Base-by-base conservation (phyloP, 2,797 vertebrate species). In the Apodemus agrarius region DNA sequence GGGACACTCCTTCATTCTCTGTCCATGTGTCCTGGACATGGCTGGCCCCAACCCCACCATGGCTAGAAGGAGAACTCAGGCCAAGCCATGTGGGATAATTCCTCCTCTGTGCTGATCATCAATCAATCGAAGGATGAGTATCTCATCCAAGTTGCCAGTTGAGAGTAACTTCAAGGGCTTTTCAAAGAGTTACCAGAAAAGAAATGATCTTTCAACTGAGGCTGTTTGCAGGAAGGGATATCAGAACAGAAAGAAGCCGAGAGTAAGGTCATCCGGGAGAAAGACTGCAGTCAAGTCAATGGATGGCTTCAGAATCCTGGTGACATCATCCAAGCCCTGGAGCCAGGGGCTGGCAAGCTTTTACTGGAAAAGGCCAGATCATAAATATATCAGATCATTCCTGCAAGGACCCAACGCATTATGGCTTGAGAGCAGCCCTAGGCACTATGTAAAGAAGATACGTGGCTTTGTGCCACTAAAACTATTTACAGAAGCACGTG, bases 351-450 rank as follows among this genome's bases (percentile, higher is more conserved):
- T 79, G 80, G 54, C 54, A 74, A 85, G 72, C 34, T 2, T 81
- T 94, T 93, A 75, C 86, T 93, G 74, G 76, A 84, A 94, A 96
- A 22, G 34, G 17, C 1, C 16, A 3, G 34, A 22, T 59, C 84
- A n/a, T 79, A 95, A 97, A 92, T 89, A 90, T 67, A 46, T 63
- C 54, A 75, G 63, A 16, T 65, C 57, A 93, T 74, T 91, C 84
- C 29, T 79, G 26, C 10, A 83, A 91, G n/a, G 78, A 80, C 29
- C 83, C 59, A 46, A 1, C 59, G 24, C 2, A 1, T 81, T 84
- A 10, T 65, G 37, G 49, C 69, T 88, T 84, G 69, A 91, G 89
- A 93, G 74, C 31, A 31, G 26, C 49, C 69, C 3, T 79, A 46
- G 14, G 59, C 6, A 75, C 46, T 57, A 65, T 6, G 9, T 49